phyloP scores from a whole-genome alignment of 2,888 invertebrate genomes.

The Troides helena region DNA sequence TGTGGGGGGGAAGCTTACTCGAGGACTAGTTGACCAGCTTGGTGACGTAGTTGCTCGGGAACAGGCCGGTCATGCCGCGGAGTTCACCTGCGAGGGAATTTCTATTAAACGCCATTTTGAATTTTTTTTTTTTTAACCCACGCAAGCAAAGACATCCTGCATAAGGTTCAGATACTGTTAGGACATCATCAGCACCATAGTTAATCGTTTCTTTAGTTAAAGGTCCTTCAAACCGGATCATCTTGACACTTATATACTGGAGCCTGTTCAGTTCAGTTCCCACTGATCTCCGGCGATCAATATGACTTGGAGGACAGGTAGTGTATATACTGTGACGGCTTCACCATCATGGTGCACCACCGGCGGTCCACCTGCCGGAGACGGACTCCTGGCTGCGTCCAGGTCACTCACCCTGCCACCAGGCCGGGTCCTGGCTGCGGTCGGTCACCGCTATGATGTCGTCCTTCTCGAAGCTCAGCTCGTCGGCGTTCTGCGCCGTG shows the following conservation, averaged over 20 bases:
- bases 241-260: no score
- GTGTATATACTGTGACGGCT: no score
- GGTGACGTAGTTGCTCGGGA: constrained; percentile 96
- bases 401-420: constrained; percentile 87
- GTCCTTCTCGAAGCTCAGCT: constrained; percentile 94
- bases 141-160: no score
- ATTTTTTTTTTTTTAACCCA: no score
- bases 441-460: constrained; percentile 94
- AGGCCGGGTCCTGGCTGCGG: constrained; percentile 93
- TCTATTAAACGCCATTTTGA: no score
- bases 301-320: no score
- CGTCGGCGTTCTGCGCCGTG: constrained; percentile 96
- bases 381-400: background rate
- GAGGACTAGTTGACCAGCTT: constrained; percentile 66
- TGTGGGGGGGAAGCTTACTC: background rate
- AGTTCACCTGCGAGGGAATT: constrained; percentile 84
- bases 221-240: no score
- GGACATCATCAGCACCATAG: no score
- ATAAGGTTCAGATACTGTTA: no score
- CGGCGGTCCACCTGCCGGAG: background rate
- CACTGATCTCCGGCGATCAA: no score
- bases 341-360: background rate
- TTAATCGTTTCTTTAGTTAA: no score
- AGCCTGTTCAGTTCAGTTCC: no score
- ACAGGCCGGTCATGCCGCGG: constrained; percentile 93